Base-by-base conservation (phyloP, 2,888 invertebrate genomes). In the Invenusta paracnida region DNA sequence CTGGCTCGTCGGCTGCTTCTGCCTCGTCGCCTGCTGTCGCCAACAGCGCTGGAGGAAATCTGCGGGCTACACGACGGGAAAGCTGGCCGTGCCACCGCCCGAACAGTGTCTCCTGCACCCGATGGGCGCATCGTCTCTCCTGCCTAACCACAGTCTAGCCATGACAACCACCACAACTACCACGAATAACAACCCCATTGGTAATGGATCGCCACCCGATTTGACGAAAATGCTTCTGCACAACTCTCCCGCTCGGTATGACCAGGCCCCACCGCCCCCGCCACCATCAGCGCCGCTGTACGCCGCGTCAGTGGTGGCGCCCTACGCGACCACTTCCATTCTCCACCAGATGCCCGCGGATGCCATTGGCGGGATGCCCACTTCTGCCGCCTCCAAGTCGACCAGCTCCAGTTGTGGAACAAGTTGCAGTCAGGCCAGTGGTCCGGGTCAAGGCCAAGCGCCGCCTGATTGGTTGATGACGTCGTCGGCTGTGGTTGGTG, bases 1-100 rank as follows among this genome's bases (percentile, higher is more conserved):
- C 73, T 73, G 73, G 73, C 73, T 73, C 2, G 27, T 73, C 73
- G 73, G 73, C 73, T 73, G 73, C 73, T 23, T 73, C 73, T 73
- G 73, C 23, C 73, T 73, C 73, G 25, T 73, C 27, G 17, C 73
- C 17, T 73, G 17, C 27, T 73, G 73, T 23, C 17, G 73, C 2
- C 73, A 5, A 13, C 73, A 73, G 25, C 48, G 17, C 48, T 73
- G 73, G 73, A 5, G 73, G 2, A 73, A 73, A 73, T 13, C 73
- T 23, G 27, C 27, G 11, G 73, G 73, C 73, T 73, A 73, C 73
- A 73, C 73, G 27, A 73, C 73, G 11, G 73, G 73, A 2, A 73
- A 73, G 27, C 73, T 73, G 27, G 5, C 25, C 17, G 23, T 5
- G 23, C 73, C 27, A 23, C 73, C 73, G 23, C 73, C 73, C 17